Conservation (phyloP, 2,888 invertebrate species). For the Pelosia muscerda region DNA sequence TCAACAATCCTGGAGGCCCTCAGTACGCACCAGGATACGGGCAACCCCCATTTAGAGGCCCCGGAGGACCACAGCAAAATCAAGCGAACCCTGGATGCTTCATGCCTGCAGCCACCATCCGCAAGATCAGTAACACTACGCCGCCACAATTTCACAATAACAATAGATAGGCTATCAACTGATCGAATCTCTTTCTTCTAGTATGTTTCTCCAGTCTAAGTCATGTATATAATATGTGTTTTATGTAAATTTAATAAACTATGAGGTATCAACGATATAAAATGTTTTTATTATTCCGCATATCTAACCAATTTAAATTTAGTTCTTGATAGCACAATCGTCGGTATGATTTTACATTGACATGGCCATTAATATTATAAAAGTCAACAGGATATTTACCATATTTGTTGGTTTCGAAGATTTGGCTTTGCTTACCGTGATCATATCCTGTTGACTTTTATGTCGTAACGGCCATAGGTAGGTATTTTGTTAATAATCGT, state of each 20-base stretch:
- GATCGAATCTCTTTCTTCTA: conserved; percentile 47
- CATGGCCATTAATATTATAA: too few species aligned
- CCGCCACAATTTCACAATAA: conserved; percentile 58
- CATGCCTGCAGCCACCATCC: conserved; percentile 68
- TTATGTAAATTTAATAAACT: conserved; percentile 25
- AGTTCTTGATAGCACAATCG: too few species aligned
- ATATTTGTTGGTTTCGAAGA: too few species aligned
- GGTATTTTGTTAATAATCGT: too few species aligned
- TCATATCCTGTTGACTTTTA: too few species aligned
- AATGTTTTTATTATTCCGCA: background rate
- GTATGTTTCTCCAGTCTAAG: conserved; percentile 37
- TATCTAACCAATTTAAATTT: background rate
- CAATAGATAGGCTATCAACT: conserved; percentile 47
- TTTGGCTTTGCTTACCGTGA: too few species aligned
- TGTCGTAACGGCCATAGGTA: too few species aligned
- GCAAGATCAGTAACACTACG: conserved; percentile 63
- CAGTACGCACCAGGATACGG: conserved; percentile 60
- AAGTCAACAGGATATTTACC: too few species aligned
- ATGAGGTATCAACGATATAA: conserved; percentile 15
- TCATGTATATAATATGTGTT: conserved; percentile 29
- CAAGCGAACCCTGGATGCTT: conserved; percentile 59
- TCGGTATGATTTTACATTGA: too few species aligned
- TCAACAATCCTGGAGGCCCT: conserved; percentile 45
- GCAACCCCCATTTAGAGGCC: conserved; percentile 47
- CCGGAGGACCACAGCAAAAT: conserved; percentile 50